Conservation (phyloP, 2,113 vertebrate genomes). For the Cynopterus brachyotis region DNA sequence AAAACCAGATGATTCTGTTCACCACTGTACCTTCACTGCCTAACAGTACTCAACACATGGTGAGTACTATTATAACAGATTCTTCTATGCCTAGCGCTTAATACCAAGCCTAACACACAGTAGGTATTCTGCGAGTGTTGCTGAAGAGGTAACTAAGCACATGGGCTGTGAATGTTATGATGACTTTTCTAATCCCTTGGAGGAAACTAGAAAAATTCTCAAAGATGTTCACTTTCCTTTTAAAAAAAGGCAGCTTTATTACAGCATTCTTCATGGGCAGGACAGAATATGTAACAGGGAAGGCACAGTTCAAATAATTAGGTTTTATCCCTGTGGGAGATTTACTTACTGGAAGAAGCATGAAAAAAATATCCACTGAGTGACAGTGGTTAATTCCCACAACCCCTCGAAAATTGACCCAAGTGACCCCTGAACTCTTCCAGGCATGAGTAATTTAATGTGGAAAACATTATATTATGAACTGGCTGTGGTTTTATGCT, state of each 20-base stretch:
- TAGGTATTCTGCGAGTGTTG: background rate
- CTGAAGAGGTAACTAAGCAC: background rate
- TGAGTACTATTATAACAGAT: background rate
- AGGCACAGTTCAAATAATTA: conserved; percentile 22
- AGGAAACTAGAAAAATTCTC: background rate
- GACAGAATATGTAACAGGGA: background rate
- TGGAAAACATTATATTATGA: conserved; percentile 24
- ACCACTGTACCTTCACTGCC: background rate
- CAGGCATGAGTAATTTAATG: conserved; percentile 25
- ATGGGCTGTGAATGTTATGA: background rate
- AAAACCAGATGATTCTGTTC: background rate
- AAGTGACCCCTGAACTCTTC: background rate
- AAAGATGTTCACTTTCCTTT: background rate
- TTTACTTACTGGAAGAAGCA: conserved; percentile 3
- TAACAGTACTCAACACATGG: background rate
- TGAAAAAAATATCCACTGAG: background rate
- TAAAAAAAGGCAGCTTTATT: conserved; percentile 33
- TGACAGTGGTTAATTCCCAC: background rate
- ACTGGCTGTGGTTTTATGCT: conserved; percentile 10
- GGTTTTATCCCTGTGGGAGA: background rate
- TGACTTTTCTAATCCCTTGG: background rate
- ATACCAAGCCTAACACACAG: background rate
- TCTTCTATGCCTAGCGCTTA: too few relatives aligned
- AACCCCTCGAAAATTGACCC: background rate
- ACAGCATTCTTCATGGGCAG: background rate